phyloP scores from a whole-genome alignment of 2,888 invertebrate species.

The Scaptomyza flava region DNA sequence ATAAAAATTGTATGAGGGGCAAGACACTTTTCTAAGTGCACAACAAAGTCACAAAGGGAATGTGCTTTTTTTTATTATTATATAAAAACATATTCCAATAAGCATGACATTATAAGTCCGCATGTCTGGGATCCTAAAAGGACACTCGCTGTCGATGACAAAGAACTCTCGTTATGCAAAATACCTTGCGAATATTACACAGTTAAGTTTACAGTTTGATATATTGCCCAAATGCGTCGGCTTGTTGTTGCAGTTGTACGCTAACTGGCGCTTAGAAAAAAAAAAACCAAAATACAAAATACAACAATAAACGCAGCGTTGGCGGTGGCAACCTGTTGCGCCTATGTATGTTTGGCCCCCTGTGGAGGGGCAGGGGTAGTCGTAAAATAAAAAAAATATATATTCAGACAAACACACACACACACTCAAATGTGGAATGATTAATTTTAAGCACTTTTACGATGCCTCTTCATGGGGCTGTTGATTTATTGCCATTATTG shows the following conservation, averaged over 20 bases:
- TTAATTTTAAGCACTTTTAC: slow-evolving; percentile 84
- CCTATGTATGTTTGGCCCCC: slow-evolving; percentile 43
- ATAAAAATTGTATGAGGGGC: too few relatives aligned
- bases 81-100: slow-evolving; percentile 15
- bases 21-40: background rate
- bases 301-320: slow-evolving; percentile 13
- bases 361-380: slow-evolving; percentile 45
- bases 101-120: slow-evolving; percentile 7
- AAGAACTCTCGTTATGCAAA: slow-evolving; percentile 69
- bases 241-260: slow-evolving; percentile 12
- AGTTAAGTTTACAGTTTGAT: slow-evolving; percentile 54
- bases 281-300: slow-evolving; percentile 17
- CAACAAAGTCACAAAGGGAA: background rate
- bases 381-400: slow-evolving; percentile 54
- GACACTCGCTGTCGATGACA: slow-evolving; percentile 25
- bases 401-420: slow-evolving; percentile 58
- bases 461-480: slow-evolving; percentile 82
- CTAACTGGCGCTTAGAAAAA: slow-evolving; percentile 74
- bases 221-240: slow-evolving; percentile 22
- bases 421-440: slow-evolving; percentile 83
- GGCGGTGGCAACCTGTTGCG: slow-evolving; percentile 77
- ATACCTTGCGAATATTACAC: slow-evolving; percentile 55
- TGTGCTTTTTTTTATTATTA: background rate
- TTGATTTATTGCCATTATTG: slow-evolving; percentile 82
- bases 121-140: background rate